Evolutionary conservation across 2,888 invertebrate species (phyloP).

Genomic region (Atherix ibis): DNA sequence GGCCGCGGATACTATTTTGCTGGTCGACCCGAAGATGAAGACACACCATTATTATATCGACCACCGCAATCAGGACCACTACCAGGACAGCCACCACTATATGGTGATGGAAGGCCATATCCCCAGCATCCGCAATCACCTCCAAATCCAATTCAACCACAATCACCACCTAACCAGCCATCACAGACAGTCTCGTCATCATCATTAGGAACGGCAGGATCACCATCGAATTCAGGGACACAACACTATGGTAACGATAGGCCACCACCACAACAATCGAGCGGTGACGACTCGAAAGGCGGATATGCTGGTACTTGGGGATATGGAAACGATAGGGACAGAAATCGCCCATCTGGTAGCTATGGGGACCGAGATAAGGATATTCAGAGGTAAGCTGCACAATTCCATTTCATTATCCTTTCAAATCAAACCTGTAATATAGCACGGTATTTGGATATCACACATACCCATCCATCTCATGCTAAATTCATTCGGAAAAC

Average conservation of each 20-base stretch:
- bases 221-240: conserved; percentile 10
- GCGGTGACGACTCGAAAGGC: conserved; percentile 11
- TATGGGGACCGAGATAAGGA: conserved; percentile 16
- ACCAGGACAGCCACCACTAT: conserved; percentile 6
- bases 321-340: conserved; percentile 16
- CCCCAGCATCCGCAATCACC: conserved; percentile 5
- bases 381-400: conserved; percentile 24
- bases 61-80: conserved; percentile 8
- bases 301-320: conserved; percentile 15
- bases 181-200: conserved; percentile 11
- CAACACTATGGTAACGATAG: background rate
- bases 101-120: background rate
- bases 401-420: no score
- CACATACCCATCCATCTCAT: no score
- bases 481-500: no score
- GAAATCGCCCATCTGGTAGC: conserved; percentile 3
- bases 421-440: no score
- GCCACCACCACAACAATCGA: conserved; percentile 9
- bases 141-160: conserved; percentile 6
- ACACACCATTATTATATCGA: conserved; percentile 9
- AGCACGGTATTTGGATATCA: no score
- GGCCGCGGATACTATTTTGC: conserved; percentile 49
- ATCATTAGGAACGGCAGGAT: conserved; percentile 10
- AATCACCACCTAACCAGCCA: conserved; percentile 10
- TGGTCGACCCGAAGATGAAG: conserved; percentile 29